Conservation (phyloP, 1,140 invertebrate genomes). For the Chrysoperla carnea region DNA sequence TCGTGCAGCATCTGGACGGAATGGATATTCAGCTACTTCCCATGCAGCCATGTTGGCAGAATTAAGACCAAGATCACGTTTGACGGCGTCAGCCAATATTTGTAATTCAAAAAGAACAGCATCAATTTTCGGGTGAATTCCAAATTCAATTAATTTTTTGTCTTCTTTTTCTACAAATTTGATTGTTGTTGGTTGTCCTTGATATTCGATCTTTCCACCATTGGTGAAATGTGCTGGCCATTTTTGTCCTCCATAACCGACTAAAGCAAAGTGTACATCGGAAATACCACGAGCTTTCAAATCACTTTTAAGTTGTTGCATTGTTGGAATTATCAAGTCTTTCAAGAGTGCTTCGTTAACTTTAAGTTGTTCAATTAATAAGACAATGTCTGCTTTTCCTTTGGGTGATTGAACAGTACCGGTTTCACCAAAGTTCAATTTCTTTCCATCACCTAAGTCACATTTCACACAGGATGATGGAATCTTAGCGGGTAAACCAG, state of each 20-base stretch:
- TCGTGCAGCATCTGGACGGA: conserved; percentile 36
- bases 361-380: conserved; percentile 47
- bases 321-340: conserved; percentile 26
- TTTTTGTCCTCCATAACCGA: conserved; percentile 31
- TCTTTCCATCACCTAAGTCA: background rate
- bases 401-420: conserved; percentile 22
- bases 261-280: conserved; percentile 35
- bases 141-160: background rate
- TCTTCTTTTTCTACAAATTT: conserved; percentile 23
- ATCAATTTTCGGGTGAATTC: background rate
- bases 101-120: conserved; percentile 5
- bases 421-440: background rate
- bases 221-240: conserved; percentile 35
- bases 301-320: conserved; percentile 25
- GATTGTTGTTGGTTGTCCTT: conserved; percentile 30
- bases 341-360: conserved; percentile 27
- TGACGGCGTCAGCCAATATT: conserved; percentile 9
- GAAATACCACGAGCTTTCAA: conserved; percentile 33
- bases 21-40: conserved; percentile 36
- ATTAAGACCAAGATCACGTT: conserved; percentile 1
- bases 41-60: conserved; percentile 28
- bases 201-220: conserved; percentile 32
- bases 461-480: conserved; percentile 36
- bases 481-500: conserved; percentile 29
- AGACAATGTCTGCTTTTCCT: conserved; percentile 52